Base-by-base conservation (phyloP, 2,113 vertebrate species). In the Ptilonorhynchus violaceus region DNA sequence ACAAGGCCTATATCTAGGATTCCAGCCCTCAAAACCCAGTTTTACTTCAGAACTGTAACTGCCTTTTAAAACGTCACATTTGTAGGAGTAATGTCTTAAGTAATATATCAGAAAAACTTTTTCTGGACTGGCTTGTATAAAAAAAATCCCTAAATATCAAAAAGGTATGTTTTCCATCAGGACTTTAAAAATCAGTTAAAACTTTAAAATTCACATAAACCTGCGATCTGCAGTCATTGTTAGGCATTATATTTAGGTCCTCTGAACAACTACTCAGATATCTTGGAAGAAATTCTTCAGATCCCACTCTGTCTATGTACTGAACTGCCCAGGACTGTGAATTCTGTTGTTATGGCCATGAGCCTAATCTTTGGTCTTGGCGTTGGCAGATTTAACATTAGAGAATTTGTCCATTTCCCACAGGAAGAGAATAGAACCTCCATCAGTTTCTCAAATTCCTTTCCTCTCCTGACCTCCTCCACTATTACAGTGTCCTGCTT, bases 161-260 rank as follows among this genome's bases (percentile, higher is more conserved):
- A 55, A 49, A 6, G 0, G 0, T 35, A 1, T 27, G 2, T 17
- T 72, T 92, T 73, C 19, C 7, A 60, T 33, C 9, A n/a, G 9
- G 35, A 33, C 2, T 76, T 63, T 42, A 60, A 78, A 78, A 39
- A 39, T 39, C 37, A 39, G 37, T 39, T 9, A 39, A 39, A 39
- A 39, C 37, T 39, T 39, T 39, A 39, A 39, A 39, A 39, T 39
- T 39, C 37, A 39, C 37, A 39, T 39, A 39, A 39, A 39, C 46
- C 25, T 67, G 11, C 41, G 27, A 9, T 66, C n/a, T 82, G 25
- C 25, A 68, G 28, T 72, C 4, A 55, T 50, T 63, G 15, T 41
- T 35, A 49, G 15, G 4, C 5, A 9, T 59, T 72, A 18, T 46
- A 39, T 60, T 73, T 50, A 39, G 18, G 20, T 89, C 14, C 9